Conservation (phyloP, 2,888 invertebrate genomes). For the Drosophila maculinotata region DNA sequence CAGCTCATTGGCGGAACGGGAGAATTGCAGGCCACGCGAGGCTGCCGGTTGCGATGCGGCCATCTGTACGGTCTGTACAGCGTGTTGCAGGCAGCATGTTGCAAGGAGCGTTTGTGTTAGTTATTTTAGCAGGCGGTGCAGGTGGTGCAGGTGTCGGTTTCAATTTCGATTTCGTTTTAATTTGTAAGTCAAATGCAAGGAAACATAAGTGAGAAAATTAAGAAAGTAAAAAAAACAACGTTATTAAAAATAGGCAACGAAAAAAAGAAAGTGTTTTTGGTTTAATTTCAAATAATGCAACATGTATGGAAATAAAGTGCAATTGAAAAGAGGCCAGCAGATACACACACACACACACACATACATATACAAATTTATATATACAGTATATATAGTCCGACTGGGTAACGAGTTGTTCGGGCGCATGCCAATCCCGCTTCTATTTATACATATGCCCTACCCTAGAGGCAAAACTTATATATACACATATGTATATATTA, state of each 20-base stretch:
- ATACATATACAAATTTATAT: conserved; percentile 1
- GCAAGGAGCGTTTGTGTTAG: no score
- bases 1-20: conserved; percentile 80
- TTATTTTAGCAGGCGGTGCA: conserved; percentile 51
- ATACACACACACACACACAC: conserved; percentile 22
- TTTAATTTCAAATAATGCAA: conserved; percentile 6
- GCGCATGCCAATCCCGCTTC: conserved; percentile 39
- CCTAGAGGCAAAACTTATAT: conserved; percentile 42
- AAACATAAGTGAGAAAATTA: conserved; percentile 62
- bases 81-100: conserved; percentile 16
- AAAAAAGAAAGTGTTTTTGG: conserved; percentile 3
- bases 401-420: conserved; percentile 15
- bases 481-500: no score
- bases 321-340: conserved; percentile 26
- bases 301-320: conserved; percentile 31
- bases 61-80: conserved; percentile 49
- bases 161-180: conserved; percentile 16
- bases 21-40: conserved; percentile 68
- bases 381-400: conserved; percentile 4
- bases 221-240: conserved; percentile 45
- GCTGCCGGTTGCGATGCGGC: conserved; percentile 17
- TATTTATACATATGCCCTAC: conserved; percentile 60
- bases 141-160: conserved; percentile 41
- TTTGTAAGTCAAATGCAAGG: conserved; percentile 71
- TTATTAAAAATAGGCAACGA: conserved; percentile 55